phyloP scores from a whole-genome alignment of 2,797 vertebrate species.

The Sylvia borin region DNA sequence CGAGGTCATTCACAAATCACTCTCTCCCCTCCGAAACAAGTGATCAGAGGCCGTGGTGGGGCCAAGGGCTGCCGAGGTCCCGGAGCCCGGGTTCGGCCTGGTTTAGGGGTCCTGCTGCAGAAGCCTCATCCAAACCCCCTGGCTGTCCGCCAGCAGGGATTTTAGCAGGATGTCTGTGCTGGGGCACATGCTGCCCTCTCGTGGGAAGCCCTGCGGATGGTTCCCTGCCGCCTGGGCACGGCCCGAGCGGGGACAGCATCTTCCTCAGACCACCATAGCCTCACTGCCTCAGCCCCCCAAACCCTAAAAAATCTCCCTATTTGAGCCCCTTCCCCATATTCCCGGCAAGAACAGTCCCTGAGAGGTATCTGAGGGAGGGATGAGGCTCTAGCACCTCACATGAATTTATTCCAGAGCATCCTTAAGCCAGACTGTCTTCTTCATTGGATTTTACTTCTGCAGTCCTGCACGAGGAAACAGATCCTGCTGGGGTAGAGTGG shows the following conservation, averaged over 20 bases:
- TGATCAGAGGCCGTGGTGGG: background rate
- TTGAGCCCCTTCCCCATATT: fast-evolving
- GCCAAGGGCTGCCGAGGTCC: background rate
- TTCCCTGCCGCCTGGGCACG: background rate
- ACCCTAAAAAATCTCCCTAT: background rate
- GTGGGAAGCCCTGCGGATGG: background rate
- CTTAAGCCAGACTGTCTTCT: background rate
- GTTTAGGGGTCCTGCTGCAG: background rate
- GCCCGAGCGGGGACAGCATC: background rate
- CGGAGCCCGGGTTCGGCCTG: fast-evolving
- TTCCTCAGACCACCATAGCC: background rate
- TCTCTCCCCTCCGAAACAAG: background rate
- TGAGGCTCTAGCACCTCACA: background rate
- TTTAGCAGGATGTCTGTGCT: background rate
- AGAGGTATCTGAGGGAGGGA: background rate
- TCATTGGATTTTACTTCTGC: background rate
- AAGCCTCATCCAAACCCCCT: fast-evolving
- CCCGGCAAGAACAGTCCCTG: background rate
- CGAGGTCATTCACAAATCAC: background rate
- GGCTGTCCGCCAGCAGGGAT: fast-evolving
- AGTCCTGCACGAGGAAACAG: fast-evolving
- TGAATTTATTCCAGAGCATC: background rate
- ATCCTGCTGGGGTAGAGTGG: background rate
- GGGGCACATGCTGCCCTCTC: constrained; percentile 25
- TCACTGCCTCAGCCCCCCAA: background rate